These are phyloP conservation scores for Brienomyrus longianalis DNA, from an alignment of 2,113 vertebrate genomes.

Conservation along the genomic window DNA sequence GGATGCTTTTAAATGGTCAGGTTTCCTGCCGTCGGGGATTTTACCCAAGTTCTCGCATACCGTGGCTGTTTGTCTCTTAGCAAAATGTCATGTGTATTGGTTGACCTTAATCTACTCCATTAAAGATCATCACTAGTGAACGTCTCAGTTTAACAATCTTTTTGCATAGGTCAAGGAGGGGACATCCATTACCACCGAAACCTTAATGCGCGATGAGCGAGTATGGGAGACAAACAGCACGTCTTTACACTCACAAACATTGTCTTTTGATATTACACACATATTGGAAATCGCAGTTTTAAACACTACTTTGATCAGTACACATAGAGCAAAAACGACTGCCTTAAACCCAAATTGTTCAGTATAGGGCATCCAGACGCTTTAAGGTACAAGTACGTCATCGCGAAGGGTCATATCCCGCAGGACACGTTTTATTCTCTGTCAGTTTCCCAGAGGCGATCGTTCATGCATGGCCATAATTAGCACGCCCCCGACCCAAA, in stretches of 20 bases:
- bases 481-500: slow-evolving; percentile 6
- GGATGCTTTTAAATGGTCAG: not conserved
- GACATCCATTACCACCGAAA: not conserved
- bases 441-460: not conserved
- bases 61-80: not conserved
- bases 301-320: not conserved
- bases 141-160: not conserved
- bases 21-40: not conserved
- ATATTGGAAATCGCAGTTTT: not conserved
- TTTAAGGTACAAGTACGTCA: not conserved
- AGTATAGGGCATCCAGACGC: not conserved
- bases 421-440: not conserved
- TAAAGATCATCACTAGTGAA: not conserved
- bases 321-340: not conserved
- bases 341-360: not conserved
- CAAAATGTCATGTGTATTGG: not conserved
- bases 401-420: not conserved
- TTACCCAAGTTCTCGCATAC: not conserved
- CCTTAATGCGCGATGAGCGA: not conserved
- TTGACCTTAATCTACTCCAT: not conserved
- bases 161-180: not conserved
- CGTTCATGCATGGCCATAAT: not conserved
- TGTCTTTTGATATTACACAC: not conserved
- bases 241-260: not conserved
- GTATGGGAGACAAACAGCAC: not conserved